phyloP scores from a whole-genome alignment of 2,888 invertebrate species.

The Apeira syringaria region DNA sequence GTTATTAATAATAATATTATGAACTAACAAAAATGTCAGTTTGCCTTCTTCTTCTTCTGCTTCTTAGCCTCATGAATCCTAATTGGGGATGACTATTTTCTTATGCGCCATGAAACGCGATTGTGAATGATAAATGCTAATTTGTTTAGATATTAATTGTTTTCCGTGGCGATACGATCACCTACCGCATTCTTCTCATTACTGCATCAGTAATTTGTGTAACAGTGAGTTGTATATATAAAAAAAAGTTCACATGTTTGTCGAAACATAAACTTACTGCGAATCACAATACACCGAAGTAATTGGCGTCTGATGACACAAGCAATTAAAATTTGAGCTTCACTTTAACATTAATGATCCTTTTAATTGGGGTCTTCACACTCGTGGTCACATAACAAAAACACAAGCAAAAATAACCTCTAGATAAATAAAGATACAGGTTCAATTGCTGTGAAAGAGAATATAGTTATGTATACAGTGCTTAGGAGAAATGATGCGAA shows the following conservation, averaged over 20 bases:
- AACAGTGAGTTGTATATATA: too few species aligned
- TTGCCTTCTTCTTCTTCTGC: too few species aligned
- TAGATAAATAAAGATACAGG: conserved; percentile 27
- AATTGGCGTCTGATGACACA: conserved; percentile 47
- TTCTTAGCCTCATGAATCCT: too few species aligned
- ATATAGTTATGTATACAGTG: conserved; percentile 7
- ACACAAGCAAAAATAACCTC: conserved; percentile 36
- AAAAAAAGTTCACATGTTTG: neutral
- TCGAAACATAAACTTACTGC: conserved; percentile 1
- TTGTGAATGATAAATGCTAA: too few species aligned
- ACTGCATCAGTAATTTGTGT: too few species aligned
- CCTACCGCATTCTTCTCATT: too few species aligned
- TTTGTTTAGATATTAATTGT: too few species aligned
- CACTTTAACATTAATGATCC: conserved; percentile 49
- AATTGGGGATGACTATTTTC: too few species aligned
- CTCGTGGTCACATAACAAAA: conserved; percentile 41
- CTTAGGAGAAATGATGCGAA: conserved; percentile 11
- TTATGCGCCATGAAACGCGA: too few species aligned
- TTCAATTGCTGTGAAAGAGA: conserved; percentile 16
- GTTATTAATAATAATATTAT: too few species aligned
- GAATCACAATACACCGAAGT: conserved; percentile 33
- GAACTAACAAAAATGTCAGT: too few species aligned
- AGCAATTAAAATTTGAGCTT: conserved; percentile 45
- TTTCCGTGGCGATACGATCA: too few species aligned
- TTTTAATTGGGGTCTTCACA: conserved; percentile 55